Base-by-base conservation (phyloP, 2,888 invertebrate species). In the Suillia variegata region DNA sequence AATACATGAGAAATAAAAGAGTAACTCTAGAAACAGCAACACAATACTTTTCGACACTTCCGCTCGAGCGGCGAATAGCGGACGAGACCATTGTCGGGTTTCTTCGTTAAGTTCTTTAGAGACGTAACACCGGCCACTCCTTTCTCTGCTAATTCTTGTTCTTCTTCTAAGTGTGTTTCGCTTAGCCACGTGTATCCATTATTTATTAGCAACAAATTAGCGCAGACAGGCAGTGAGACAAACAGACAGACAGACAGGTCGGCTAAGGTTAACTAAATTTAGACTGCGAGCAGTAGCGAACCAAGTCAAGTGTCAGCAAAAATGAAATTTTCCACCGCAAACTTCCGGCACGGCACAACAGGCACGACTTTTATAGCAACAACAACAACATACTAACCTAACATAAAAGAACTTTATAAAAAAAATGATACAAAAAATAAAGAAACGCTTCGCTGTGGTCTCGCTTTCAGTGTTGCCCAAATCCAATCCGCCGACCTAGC, bases 251-350 rank as follows among this genome's bases (percentile, higher is more conserved):
- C 15, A 12, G 17, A 50, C 38, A 33, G 34, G 53, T 53, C 34
- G 34, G 34, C 53, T 53, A n/a, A n/a, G n/a, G 53, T 53, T 57
- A 51, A 57, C 51, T 51, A 45, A 57, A 51, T 26, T 51, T 38
- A 26, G 22, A 18, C 31, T 15, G 21, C 15, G 33, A 54, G 52
- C 56, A 55, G 59, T 60, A 54, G 64, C 63, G 61, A 62, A 65
- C 57, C 70, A 64, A 74, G 72, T 74, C 74, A 74, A 74, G 74
- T 76, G 74, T 76, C 74, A 74, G 76, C 72, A 71, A 67, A 71
- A 74, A 74, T 76, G 71, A 74, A 76, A 73, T 74, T 74, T 74
- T 70, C 75, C 76, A 73, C 74, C 74, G 45, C 76, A 76, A 72
- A 74, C 67, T 73, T 74, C 75, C 75, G 75, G 49, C 13, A 73